Evolutionary conservation across 1,140 invertebrate genomes (phyloP).

Genomic region (Brachionus manjavacas): DNA sequence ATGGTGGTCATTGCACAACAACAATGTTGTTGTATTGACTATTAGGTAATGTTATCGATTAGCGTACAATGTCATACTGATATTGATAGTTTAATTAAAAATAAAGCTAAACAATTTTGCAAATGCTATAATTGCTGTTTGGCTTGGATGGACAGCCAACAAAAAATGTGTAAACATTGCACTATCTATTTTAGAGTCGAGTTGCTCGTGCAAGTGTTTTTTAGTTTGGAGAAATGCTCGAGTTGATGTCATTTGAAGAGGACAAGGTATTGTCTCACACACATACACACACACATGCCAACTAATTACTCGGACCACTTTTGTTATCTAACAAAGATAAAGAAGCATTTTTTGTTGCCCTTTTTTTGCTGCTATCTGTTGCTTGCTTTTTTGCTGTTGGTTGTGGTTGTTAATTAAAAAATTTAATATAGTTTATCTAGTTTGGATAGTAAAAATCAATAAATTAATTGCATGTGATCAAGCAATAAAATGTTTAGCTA

Average conservation of each 20-base stretch:
- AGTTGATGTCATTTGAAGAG: slow-evolving; percentile 24
- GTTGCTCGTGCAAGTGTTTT: not conserved
- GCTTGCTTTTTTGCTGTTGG: no score
- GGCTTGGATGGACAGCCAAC: not conserved
- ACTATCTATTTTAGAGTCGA: not conserved
- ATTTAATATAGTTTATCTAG: not conserved
- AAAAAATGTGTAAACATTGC: slow-evolving; percentile 21
- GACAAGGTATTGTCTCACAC: no score
- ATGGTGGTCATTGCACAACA: not conserved
- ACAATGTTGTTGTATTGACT: not conserved
- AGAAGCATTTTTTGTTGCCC: not conserved
- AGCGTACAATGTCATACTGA: slow-evolving; percentile 24
- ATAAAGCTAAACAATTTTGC: slow-evolving; percentile 37
- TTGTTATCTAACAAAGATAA: no score
- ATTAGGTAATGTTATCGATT: slow-evolving; percentile 33
- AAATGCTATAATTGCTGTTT: slow-evolving; percentile 8
- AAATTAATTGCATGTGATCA: slow-evolving; percentile 6
- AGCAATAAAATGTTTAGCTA: slow-evolving; percentile 1
- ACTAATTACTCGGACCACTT: no score
- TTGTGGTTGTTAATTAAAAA: not conserved
- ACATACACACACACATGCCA: no score
- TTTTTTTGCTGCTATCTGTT: not conserved
- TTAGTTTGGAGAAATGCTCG: not conserved
- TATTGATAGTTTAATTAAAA: slow-evolving; percentile 38
- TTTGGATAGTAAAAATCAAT: slow-evolving; percentile 4